Evolutionary conservation across 2,888 invertebrate species (phyloP), one percentile per base, ranked within the genome.

Genomic region (Xylota segnis): DNA sequence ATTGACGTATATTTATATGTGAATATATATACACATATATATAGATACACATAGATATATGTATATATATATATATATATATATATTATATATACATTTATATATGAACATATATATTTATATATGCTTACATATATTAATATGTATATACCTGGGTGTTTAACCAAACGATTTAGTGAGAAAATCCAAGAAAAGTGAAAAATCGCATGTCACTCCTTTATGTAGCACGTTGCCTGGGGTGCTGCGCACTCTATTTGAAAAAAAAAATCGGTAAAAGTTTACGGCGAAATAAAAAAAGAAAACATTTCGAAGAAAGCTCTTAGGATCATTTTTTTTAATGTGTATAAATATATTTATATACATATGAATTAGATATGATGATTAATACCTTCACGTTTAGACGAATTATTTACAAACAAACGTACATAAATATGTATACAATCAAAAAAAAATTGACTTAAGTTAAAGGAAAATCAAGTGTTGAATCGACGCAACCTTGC

Each of bases 211-310:
- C 40, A 56, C 63, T 63, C 58, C 29, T 59, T 58, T 18, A 23
- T 63, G 58, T 45, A 79, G 78, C 79, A 79, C 79, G 79, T 79
- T 79, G 78, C 37, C 40, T 32, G 34, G 14, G 61, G 59, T 27
- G 77, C 52, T 77, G 68, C 77, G 52, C 45, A 70, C 14, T 68
- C 50, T 5, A 4, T 54, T 56, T 47, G 45, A 43, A 23, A 10
- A 14, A 45, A 37, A 4, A 10, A 37, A 32, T 23, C 18, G 7
- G 12, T 50, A 23, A 23, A 43, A 16, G n/a, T 14, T 43, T 14
- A 5, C 5, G 0, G 2, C 14, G 14, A 43, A 14, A 43, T 14
- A 6, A 43, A 6, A 43, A 43, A 43, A 43, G 14, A 43, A 43
- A 43, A 14, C 14, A 4, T 43, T 1, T 43, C n/a, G n/a, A 14